Evolutionary conservation across 2,797 vertebrate species (phyloP).

Genomic region (Urocyon cinereoargenteus): DNA sequence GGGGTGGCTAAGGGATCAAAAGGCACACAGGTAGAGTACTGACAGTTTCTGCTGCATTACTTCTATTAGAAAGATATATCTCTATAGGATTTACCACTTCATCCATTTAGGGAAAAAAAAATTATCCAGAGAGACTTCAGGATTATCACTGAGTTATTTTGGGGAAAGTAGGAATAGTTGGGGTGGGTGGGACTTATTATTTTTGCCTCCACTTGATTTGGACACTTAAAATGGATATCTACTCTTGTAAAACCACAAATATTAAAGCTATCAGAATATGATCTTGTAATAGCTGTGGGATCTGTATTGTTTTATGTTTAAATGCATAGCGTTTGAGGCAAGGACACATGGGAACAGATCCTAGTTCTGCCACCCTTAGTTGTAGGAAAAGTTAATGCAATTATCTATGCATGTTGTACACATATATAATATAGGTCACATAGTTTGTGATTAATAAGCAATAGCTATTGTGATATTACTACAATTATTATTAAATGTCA

Average conservation of each 20-base stretch:
- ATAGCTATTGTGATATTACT: not conserved
- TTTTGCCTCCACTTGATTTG: not conserved
- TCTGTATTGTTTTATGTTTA: not conserved
- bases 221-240: not conserved
- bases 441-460: not conserved
- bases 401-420: not conserved
- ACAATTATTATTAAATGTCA: not conserved
- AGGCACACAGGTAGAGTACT: fast-evolving
- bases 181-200: not conserved
- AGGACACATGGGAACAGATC: not conserved
- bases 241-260: not conserved
- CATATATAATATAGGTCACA: not conserved
- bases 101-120: not conserved
- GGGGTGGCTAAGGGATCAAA: not conserved
- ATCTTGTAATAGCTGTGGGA: fast-evolving
- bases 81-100: not conserved
- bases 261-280: not conserved
- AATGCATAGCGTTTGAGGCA: not conserved
- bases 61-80: not conserved
- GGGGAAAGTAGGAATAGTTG: not conserved
- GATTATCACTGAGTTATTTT: not conserved
- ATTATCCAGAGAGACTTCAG: not conserved
- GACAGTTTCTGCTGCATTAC: not conserved
- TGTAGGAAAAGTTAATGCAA: not conserved
- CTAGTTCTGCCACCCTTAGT: not conserved